Evolutionary conservation across 1,140 invertebrate species (phyloP).

Genomic region (Macrobrachium rosenbergii): DNA sequence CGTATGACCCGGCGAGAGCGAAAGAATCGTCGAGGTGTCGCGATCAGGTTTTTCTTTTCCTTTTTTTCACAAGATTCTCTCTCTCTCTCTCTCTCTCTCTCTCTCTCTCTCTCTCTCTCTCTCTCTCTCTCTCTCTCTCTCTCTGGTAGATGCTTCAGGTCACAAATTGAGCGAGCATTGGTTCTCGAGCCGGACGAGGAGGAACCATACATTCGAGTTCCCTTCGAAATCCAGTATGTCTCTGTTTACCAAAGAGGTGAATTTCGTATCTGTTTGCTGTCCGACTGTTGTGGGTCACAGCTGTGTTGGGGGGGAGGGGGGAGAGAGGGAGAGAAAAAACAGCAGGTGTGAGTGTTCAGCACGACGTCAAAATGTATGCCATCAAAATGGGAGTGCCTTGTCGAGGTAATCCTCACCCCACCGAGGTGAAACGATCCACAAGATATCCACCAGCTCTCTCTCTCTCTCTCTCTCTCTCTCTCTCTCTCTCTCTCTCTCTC

Average conservation of each 20-base stretch:
- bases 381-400: too few species aligned
- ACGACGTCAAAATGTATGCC: neutral
- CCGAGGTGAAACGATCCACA: too few species aligned
- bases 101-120: slow-evolving; percentile 9
- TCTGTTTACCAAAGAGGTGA: neutral
- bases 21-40: neutral
- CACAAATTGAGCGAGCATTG: neutral
- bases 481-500: slow-evolving; percentile 4
- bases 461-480: slow-evolving; percentile 4
- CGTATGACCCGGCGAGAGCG: too few species aligned
- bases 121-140: slow-evolving; percentile 18
- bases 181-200: neutral
- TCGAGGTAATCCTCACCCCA: too few species aligned
- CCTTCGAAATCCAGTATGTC: neutral
- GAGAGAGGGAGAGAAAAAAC: neutral
- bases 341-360: too few species aligned
- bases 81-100: too few species aligned
- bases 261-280: neutral
- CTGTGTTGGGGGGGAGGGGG: neutral
- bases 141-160: too few species aligned
- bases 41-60: neutral
- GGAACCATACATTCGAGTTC: neutral
- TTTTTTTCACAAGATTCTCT: neutral
- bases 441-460: neutral
- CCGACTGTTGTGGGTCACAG: neutral